Evolutionary conservation across 2,888 invertebrate species (phyloP), one percentile per base, ranked within the genome.

Genomic region (Lithodes maja): DNA sequence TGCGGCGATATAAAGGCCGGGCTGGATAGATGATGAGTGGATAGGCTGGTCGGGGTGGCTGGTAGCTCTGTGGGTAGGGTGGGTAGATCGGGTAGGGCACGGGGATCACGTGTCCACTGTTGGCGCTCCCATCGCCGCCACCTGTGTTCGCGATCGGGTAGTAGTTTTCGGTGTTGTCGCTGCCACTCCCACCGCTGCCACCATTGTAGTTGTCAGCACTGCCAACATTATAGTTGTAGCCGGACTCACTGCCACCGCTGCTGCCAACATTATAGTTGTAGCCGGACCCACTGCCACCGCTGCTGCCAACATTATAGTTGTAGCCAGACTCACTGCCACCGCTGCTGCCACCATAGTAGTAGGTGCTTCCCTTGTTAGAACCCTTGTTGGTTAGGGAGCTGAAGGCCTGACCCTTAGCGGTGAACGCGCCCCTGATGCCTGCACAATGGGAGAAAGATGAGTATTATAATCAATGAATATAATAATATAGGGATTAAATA

Each of bases 1-100:
- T 15, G n/a, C 3, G n/a, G 3, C 3, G 74, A 74, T 74, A 74
- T 77, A 50, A 12, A 52, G 80, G 33, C 55, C 50, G 3, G 1
- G 7, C 80, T 1, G 80, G 80, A 12, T 80, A 80, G 54, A 80
- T 33, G 5, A 17, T 54, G 3, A 33, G 15, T 9, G 52, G 3
- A n/a, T 77, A 77, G 49, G 50, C 49, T 2, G 71, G 53, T 7
- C 49, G n/a, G 17, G 15, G 77, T 9, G 33, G 69, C 69, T 69
- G 69, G 74, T 53, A 83, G n/a, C 61, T 61, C 61, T 61, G 69
- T 2, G 83, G 83, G 71, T 83, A 75, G 2, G 75, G 84, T 1
- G 84, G 84, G 61, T 77, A 84, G 75, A 84, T 84, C 1, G 84
- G 84, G 61, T 84, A 84, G 1, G 55, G 55, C 50, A 77, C 77